Evolutionary conservation across 2,888 invertebrate species (phyloP), one percentile per base, ranked within the genome.

Genomic region (Frankliniella intonsa): DNA sequence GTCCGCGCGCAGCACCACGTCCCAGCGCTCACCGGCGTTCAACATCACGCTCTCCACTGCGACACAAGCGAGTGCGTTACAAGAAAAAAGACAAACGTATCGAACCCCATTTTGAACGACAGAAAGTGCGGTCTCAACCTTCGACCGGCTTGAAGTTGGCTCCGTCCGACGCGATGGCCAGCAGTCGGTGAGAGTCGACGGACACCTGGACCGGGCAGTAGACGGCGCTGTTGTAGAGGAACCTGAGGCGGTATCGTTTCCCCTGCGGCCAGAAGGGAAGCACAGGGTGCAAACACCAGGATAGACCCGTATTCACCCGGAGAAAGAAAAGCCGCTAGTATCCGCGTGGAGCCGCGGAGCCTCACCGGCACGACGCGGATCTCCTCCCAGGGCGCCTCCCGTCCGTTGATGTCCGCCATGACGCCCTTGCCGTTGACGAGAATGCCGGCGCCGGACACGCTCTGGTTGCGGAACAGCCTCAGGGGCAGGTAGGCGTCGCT

Each of bases 11-110:
- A 90, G 82, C 55, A 90, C 87, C 82, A 90, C 88, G 84, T 90
- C 90, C 85, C 87, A 89, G 82, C 90, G 85, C 84, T 90, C 90
- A 3, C 90, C 90, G 19, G 88, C 88, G 84, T 88, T 88, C 82
- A 89, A 87, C 50, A 89, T 86, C 50, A 88, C 84, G 0, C 87
- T 86, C 79, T 88, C 87, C 50, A 87, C 87, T 86, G 62, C 17
- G 82, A 12, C 38, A 38, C 38, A 38, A 3, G n/a, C n/a, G n/a
- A n/a, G n/a, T n/a, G n/a, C n/a, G n/a, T 38, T 38, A 38, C 38
- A 5, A 38, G 38, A 38, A 38, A 3, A 38, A 38, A 38, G 38
- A 3, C 5, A 2, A 2, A 38, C 38, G 2, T 38, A 5, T 38
- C 38, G 38, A 38, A 38, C 38, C 38, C 38, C 38, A 38, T 38